These are phyloP conservation scores for Phylloscopus trochilus DNA, from an alignment of 2,113 vertebrate genomes.

Conservation along the genomic window DNA sequence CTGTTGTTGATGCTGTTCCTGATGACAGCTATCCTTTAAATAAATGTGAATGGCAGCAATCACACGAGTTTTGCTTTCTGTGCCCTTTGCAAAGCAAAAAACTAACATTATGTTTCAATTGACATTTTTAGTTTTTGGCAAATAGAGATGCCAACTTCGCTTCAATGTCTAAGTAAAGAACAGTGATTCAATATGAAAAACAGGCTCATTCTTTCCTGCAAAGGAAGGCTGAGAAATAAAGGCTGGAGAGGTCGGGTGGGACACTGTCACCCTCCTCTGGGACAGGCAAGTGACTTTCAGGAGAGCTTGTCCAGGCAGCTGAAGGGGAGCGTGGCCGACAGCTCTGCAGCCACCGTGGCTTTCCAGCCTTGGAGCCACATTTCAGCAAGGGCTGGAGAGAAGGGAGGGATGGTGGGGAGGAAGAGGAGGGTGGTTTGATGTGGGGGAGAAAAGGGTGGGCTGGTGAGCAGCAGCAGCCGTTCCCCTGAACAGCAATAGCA, in stretches of 20 bases:
- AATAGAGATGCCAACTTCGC: background rate
- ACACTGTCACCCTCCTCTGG: background rate
- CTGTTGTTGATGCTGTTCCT: background rate
- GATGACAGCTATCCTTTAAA: background rate
- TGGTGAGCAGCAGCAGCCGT: background rate
- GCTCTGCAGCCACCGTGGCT: background rate
- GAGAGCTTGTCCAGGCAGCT: fast-evolving
- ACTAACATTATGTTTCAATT: background rate
- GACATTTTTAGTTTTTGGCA: background rate
- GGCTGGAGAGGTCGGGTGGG: background rate
- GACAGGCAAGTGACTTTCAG: background rate
- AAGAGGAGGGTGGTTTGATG: background rate
- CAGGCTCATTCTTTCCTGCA: background rate
- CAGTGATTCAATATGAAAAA: fast-evolving
- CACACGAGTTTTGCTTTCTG: background rate
- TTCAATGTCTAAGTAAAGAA: background rate
- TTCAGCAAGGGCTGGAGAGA: background rate
- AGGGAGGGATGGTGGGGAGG: background rate
- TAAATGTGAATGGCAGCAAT: background rate
- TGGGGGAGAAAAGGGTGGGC: background rate
- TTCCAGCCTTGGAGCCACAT: background rate
- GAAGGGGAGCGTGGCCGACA: fast-evolving
- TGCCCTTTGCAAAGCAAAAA: background rate
- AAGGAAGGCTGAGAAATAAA: background rate
- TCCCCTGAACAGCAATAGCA: background rate